Conservation (phyloP, 2,888 invertebrate genomes). For the Epinotia ramella region DNA sequence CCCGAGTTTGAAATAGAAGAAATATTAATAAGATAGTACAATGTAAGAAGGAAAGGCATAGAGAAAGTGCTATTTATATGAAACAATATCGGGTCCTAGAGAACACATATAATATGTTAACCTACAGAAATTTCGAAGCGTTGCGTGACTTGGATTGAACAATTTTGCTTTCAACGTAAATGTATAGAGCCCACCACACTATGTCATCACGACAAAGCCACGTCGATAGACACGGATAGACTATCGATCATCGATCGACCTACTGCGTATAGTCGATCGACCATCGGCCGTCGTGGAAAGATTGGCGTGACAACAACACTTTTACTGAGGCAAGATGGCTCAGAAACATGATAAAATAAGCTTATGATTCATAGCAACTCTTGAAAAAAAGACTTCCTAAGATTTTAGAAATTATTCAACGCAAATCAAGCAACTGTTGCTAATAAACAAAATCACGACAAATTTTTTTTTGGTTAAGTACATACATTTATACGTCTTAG, state of each 20-base stretch:
- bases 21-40: conserved; percentile 23
- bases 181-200: background rate
- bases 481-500: conserved; percentile 15
- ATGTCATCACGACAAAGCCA: too few relatives aligned
- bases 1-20: conserved; percentile 39
- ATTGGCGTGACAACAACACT: too few relatives aligned
- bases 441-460: conserved; percentile 12
- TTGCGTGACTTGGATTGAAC: conserved; percentile 21
- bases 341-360: background rate
- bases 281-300: background rate
- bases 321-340: conserved; percentile 6
- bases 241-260: background rate
- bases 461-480: conserved; percentile 37
- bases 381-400: too few relatives aligned
- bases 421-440: conserved; percentile 21
- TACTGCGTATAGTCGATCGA: background rate
- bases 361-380: background rate
- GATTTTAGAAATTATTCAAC: conserved; percentile 8
- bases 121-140: conserved; percentile 33
- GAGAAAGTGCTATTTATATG: conserved; percentile 24
- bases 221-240: background rate
- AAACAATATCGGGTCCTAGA: conserved; percentile 12
- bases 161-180: background rate
- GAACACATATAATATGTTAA: conserved; percentile 5
- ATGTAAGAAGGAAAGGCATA: conserved; percentile 22